Evolutionary conservation across 2,113 vertebrate species (phyloP).

Genomic region (Oreochromis aureus): DNA sequence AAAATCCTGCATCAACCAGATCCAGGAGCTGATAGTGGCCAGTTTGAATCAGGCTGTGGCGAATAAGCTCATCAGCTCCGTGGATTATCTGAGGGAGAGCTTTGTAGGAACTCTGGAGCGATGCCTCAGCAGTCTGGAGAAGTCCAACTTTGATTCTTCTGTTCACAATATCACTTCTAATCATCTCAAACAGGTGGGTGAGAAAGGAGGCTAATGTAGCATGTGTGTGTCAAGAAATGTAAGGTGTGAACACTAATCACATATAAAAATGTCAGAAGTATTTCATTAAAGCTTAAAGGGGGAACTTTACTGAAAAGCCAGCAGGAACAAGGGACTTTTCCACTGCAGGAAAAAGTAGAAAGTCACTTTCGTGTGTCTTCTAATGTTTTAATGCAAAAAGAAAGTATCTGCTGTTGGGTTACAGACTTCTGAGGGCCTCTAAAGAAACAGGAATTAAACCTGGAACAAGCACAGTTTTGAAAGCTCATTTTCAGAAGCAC

Average conservation of each 20-base stretch:
- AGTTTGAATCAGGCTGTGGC: constrained; percentile 93
- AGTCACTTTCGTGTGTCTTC: not conserved
- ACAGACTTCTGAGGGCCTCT: not conserved
- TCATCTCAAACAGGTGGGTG: constrained; percentile 92
- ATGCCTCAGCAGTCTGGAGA: constrained; percentile 92
- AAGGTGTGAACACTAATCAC: not conserved
- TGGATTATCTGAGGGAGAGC: constrained; percentile 95
- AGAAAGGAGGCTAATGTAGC: not conserved
- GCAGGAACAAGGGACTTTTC: not conserved
- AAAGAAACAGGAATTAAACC: not conserved
- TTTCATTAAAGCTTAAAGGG: not conserved
- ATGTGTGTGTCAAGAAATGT: not conserved
- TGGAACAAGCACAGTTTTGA: not conserved
- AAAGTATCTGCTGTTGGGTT: not conserved
- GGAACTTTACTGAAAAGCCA: not conserved
- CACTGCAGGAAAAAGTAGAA: not conserved
- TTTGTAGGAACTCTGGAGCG: constrained; percentile 95
- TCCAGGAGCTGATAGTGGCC: constrained; percentile 93
- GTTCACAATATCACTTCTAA: constrained; percentile 86
- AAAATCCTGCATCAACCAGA: constrained; percentile 91
- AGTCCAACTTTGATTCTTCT: constrained; percentile 75
- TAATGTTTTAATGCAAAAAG: not conserved
- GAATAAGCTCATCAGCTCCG: constrained; percentile 92
- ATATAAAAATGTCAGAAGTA: not conserved
- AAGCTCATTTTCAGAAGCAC: not conserved